Percentiles rank a stretch among this genome's conserved stretches.
These are phyloP conservation scores for Lobophora halterata DNA, from an alignment of 2,888 invertebrate species.

Conservation along the genomic window DNA sequence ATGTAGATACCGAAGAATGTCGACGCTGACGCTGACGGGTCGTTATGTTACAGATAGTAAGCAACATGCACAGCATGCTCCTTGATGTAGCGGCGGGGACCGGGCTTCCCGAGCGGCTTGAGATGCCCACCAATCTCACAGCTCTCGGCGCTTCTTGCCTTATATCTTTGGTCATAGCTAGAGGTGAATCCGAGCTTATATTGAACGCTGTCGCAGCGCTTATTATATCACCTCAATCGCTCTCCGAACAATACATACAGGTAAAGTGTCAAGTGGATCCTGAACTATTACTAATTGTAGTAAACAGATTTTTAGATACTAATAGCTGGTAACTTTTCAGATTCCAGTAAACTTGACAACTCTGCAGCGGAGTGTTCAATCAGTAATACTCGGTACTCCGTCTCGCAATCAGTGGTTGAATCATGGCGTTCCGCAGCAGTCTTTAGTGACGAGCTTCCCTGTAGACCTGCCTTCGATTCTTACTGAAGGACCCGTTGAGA, in stretches of 20 bases:
- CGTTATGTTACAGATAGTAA: slow-evolving; percentile 83
- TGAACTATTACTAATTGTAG: too few relatives aligned
- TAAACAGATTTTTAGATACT: not conserved
- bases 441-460: slow-evolving; percentile 85
- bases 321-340: slow-evolving; percentile 57
- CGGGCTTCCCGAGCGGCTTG: slow-evolving; percentile 47
- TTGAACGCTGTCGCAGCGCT: slow-evolving; percentile 92
- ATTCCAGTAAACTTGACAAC: slow-evolving; percentile 92
- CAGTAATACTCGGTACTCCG: slow-evolving; percentile 91
- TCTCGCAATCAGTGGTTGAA: slow-evolving; percentile 93
- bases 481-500: slow-evolving; percentile 55
- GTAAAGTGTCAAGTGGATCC: too few relatives aligned
- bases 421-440: slow-evolving; percentile 90
- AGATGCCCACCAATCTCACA: slow-evolving; percentile 86
- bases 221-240: slow-evolving; percentile 89
- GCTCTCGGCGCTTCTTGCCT: slow-evolving; percentile 95
- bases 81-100: slow-evolving; percentile 89
- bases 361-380: slow-evolving; percentile 93
- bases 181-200: slow-evolving; percentile 95
- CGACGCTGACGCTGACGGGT: too few relatives aligned
- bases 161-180: slow-evolving; percentile 93
- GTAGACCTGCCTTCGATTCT: slow-evolving; percentile 65
- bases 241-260: slow-evolving; percentile 90
- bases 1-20: slow-evolving; percentile 1
- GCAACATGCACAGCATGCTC: slow-evolving; percentile 91